Evolutionary conservation across 2,113 vertebrate genomes (phyloP).

Genomic region (Condylura cristata): DNA sequence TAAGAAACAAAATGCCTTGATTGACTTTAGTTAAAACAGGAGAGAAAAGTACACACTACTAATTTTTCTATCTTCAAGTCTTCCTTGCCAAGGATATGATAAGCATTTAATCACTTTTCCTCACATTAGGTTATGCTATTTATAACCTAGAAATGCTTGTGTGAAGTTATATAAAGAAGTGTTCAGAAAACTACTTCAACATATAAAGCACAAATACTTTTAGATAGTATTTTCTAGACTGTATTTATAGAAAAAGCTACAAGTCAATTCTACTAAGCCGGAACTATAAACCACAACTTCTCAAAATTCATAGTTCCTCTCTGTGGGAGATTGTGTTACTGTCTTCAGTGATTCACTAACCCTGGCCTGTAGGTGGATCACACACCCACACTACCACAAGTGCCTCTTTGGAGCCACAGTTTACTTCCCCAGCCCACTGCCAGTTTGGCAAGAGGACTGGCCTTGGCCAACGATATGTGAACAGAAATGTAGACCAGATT

Average conservation of each 20-base stretch:
- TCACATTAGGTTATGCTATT: neutral
- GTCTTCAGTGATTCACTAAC: neutral
- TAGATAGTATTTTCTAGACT: conserved; percentile 14
- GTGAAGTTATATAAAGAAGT: neutral
- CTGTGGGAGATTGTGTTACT: neutral
- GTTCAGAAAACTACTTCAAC: conserved; percentile 31
- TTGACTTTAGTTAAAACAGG: neutral
- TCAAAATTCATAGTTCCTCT: neutral
- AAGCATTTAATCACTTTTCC: neutral
- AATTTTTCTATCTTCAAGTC: neutral
- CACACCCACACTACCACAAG: neutral
- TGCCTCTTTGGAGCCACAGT: neutral
- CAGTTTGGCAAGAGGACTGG: neutral
- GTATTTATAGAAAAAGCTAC: conserved; percentile 62
- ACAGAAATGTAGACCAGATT: neutral
- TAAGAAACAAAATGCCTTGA: conserved; percentile 11
- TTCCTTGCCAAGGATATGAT: neutral
- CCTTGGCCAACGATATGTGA: neutral
- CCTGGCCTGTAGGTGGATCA: neutral
- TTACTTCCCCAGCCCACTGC: neutral
- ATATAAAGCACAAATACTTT: conserved; percentile 15
- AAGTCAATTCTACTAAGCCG: neutral
- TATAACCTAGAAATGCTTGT: neutral
- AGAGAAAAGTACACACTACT: neutral
- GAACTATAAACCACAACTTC: conserved; percentile 25